phyloP scores from a whole-genome alignment of 2,888 invertebrate genomes.

The Cordylochernes scorpioides region DNA sequence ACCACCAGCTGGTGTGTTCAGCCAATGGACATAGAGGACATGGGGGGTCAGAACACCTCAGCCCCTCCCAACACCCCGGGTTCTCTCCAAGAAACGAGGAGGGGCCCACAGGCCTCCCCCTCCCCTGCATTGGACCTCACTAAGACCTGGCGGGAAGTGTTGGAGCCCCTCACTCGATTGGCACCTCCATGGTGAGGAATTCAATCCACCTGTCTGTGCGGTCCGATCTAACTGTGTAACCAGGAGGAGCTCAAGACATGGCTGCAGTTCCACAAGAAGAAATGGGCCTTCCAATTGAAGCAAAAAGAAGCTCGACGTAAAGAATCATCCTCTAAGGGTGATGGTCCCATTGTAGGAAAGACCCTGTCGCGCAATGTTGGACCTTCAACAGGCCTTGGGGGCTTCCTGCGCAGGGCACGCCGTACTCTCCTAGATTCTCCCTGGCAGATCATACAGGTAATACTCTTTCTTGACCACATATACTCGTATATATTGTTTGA shows the following conservation, averaged over 20 bases:
- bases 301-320: slow-evolving; percentile 28
- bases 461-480: no score
- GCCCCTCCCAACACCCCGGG: no score
- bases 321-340: slow-evolving; percentile 11
- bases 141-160: slow-evolving; percentile 51
- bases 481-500: no score
- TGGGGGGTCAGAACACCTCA: no score
- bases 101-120: no score
- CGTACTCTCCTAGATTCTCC: slow-evolving; percentile 48
- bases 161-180: slow-evolving; percentile 55
- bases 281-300: slow-evolving; percentile 62
- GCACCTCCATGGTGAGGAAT: no score
- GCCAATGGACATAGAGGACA: no score
- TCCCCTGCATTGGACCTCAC: no score
- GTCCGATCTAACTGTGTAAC: slow-evolving; percentile 3
- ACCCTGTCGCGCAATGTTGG: slow-evolving; percentile 32
- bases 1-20: no score
- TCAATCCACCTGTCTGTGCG: no score
- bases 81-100: no score
- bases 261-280: slow-evolving; percentile 70
- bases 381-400: slow-evolving; percentile 37
- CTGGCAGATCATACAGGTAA: slow-evolving; percentile 72
- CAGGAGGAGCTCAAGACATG: slow-evolving; percentile 42
- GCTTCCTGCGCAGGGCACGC: slow-evolving; percentile 55
- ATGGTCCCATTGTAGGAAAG: slow-evolving; percentile 11